These are phyloP conservation scores for Pampusana beccarii DNA, from an alignment of 2,113 vertebrate species.

Conservation along the genomic window DNA sequence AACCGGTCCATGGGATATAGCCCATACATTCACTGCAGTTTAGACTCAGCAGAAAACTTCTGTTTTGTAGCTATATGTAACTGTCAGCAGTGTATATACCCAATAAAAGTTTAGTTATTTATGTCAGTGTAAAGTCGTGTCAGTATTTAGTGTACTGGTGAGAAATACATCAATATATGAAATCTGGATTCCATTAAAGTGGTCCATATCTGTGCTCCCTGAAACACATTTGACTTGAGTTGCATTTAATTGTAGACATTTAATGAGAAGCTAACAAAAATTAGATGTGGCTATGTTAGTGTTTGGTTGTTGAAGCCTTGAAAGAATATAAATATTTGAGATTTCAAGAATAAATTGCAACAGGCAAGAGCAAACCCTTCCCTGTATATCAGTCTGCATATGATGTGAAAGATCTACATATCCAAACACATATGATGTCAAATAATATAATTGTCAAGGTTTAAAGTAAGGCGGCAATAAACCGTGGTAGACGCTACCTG, in stretches of 20 bases:
- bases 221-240: slow-evolving; percentile 35
- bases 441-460: too few species aligned
- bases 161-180: slow-evolving; percentile 12
- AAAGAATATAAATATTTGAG: neutral
- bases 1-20: neutral
- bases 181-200: neutral
- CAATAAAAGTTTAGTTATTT: neutral
- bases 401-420: neutral
- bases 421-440: neutral
- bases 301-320: neutral
- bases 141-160: slow-evolving; percentile 41
- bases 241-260: neutral
- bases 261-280: neutral
- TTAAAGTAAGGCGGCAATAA: too few species aligned
- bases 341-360: neutral
- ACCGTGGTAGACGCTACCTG: too few species aligned
- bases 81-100: neutral
- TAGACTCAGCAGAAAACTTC: neutral
- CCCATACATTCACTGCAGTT: neutral
- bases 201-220: neutral
- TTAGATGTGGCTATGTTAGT: neutral
- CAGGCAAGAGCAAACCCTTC: neutral
- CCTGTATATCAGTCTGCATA: accelerated
- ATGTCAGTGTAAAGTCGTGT: neutral
- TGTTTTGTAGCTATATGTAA: neutral